Evolutionary conservation across 2,888 invertebrate genomes (phyloP).

Genomic region (Gnatocerus cornutus): DNA sequence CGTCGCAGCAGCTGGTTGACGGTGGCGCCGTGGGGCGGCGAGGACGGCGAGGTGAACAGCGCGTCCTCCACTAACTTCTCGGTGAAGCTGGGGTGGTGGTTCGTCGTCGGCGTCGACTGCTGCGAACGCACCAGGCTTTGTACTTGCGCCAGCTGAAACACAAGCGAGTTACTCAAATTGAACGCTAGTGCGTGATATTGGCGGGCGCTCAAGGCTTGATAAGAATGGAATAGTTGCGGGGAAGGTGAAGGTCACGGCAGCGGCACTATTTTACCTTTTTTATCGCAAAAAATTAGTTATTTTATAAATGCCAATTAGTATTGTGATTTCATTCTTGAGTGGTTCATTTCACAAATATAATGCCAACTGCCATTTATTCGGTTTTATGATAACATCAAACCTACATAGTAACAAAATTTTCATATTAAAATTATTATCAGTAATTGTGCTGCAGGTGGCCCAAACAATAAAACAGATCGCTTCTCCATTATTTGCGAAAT

Average conservation of each 20-base stretch:
- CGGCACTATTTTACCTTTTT: background rate
- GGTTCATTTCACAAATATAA: too few species aligned
- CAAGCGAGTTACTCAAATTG: background rate
- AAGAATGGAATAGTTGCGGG: background rate
- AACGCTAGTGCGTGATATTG: background rate
- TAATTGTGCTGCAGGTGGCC: too few species aligned
- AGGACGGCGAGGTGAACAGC: conserved; percentile 75
- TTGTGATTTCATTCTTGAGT: too few species aligned
- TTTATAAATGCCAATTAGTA: too few species aligned
- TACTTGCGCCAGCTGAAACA: conserved; percentile 77
- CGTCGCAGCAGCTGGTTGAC: conserved; percentile 80
- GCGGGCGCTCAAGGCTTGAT: background rate
- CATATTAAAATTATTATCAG: too few species aligned
- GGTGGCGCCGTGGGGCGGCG: conserved; percentile 72
- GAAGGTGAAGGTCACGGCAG: conserved; percentile 1
- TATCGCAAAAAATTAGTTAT: background rate
- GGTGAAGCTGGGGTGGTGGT: conserved; percentile 70
- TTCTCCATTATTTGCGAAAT: too few species aligned
- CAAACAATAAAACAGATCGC: too few species aligned
- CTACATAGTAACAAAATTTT: too few species aligned
- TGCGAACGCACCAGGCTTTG: conserved; percentile 78
- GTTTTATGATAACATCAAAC: too few species aligned
- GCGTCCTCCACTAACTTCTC: conserved; percentile 73
- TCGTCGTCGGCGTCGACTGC: conserved; percentile 68
- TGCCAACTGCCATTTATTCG: too few species aligned